phyloP scores from a whole-genome alignment of 2,888 invertebrate genomes.

The Lasioglossum morio region DNA sequence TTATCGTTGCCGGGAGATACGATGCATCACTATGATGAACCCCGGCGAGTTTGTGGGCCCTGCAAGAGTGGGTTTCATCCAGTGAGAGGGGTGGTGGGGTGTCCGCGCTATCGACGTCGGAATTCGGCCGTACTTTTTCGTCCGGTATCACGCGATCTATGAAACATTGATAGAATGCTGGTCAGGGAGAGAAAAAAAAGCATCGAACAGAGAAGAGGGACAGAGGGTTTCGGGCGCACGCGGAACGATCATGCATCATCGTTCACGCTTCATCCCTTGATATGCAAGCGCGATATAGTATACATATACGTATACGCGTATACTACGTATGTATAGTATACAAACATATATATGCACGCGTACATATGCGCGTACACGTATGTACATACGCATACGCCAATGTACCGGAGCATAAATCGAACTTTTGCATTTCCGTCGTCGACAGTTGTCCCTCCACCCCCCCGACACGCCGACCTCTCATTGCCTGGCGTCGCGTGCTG shows the following conservation, averaged over 20 bases:
- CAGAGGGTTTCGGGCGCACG: constrained; percentile 51
- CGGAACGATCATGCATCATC: constrained; percentile 73
- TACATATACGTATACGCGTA: neutral
- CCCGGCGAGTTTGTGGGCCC: constrained; percentile 41
- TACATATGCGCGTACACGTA: constrained; percentile 53
- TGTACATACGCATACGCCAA: constrained; percentile 47
- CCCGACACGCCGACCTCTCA: constrained; percentile 51
- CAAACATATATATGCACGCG: neutral
- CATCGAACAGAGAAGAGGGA: constrained; percentile 43
- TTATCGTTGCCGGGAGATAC: constrained; percentile 70
- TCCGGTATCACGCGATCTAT: constrained; percentile 73
- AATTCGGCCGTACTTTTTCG: constrained; percentile 62
- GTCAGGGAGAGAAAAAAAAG: constrained; percentile 32
- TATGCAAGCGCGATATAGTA: constrained; percentile 42
- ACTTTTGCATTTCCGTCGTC: constrained; percentile 82
- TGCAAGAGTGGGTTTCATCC: constrained; percentile 34
- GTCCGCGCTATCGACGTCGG: constrained; percentile 63
- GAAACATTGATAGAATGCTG: constrained; percentile 72
- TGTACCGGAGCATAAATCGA: constrained; percentile 81
- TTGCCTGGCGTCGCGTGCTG: constrained; percentile 66
- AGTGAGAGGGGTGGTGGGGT: neutral
- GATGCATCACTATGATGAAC: constrained; percentile 66
- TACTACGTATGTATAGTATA: neutral
- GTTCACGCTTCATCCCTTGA: constrained; percentile 72
- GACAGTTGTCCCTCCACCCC: constrained; percentile 61